Percentiles rank a stretch among this genome's conserved stretches.
phyloP scores from a whole-genome alignment of 2,113 vertebrate species.

The Chamaea fasciata region DNA sequence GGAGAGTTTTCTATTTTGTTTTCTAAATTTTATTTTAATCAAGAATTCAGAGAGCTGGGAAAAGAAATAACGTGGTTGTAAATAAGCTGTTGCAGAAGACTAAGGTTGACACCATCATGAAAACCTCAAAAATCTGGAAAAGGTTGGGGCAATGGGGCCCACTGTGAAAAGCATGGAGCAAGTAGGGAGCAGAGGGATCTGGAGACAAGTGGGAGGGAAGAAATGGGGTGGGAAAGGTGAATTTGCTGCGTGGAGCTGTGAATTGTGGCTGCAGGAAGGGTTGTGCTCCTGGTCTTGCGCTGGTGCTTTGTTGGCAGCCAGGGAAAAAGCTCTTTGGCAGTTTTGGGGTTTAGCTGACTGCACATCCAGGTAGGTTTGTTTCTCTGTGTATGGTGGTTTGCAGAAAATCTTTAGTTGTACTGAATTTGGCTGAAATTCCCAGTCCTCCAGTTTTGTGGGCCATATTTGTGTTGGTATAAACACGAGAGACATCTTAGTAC shows the following conservation, averaged over 20 bases:
- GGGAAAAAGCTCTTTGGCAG: fast-evolving
- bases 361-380: fast-evolving
- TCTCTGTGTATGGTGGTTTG: fast-evolving
- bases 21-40: background rate
- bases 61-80: background rate
- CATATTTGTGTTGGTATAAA: background rate
- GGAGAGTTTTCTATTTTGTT: background rate
- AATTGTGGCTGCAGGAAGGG: background rate
- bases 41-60: background rate
- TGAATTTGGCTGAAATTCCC: background rate
- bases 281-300: fast-evolving
- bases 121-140: background rate
- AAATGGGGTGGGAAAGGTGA: background rate
- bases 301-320: background rate
- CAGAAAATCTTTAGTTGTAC: background rate
- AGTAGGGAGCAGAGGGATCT: background rate
- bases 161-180: background rate
- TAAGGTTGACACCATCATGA: background rate
- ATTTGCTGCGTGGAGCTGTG: background rate
- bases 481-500: background rate
- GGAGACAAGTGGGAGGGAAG: background rate
- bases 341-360: background rate
- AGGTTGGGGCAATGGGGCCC: fast-evolving
- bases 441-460: background rate
- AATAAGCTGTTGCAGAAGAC: background rate